These are phyloP conservation scores for Leucophenga montana DNA, from an alignment of 2,888 invertebrate genomes.

Conservation along the genomic window DNA sequence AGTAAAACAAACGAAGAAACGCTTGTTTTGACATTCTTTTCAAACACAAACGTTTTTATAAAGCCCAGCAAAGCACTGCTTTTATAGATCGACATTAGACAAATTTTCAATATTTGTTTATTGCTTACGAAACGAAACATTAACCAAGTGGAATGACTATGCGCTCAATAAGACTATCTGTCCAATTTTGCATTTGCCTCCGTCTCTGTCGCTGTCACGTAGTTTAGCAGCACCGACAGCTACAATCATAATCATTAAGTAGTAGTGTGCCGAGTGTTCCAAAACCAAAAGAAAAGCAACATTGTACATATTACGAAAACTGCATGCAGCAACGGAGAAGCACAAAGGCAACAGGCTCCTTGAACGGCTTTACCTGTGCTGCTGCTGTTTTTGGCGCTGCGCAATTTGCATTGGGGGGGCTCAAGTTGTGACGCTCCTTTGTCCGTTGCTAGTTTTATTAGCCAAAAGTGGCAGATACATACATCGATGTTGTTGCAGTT, in stretches of 20 bases:
- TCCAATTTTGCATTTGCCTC: constrained; percentile 19
- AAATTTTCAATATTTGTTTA: constrained; percentile 49
- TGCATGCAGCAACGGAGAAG: constrained; percentile 21
- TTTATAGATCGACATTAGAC: constrained; percentile 58
- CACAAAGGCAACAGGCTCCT: constrained; percentile 43
- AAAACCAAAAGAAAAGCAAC: constrained; percentile 31
- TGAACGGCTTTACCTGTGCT: constrained; percentile 22
- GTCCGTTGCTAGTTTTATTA: neutral
- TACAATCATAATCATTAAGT: constrained; percentile 41
- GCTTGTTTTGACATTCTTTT: too few species aligned
- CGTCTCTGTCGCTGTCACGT: constrained; percentile 51
- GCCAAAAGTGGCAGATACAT: too few species aligned
- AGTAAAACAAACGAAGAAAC: neutral
- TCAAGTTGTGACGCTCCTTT: constrained; percentile 33
- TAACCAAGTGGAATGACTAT: neutral
- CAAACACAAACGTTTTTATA: too few species aligned
- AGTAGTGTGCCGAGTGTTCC: constrained; percentile 51
- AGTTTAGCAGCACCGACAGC: constrained; percentile 46
- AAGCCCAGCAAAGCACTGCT: too few species aligned
- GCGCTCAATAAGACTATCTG: too few species aligned
- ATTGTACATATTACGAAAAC: too few species aligned
- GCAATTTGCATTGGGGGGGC: neutral
- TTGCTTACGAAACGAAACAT: constrained; percentile 41
- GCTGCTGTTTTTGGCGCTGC: constrained; percentile 25
- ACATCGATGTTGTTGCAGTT: too few species aligned